Evolutionary conservation across 2,113 vertebrate genomes (phyloP).

Genomic region (Anolis carolinensis): DNA sequence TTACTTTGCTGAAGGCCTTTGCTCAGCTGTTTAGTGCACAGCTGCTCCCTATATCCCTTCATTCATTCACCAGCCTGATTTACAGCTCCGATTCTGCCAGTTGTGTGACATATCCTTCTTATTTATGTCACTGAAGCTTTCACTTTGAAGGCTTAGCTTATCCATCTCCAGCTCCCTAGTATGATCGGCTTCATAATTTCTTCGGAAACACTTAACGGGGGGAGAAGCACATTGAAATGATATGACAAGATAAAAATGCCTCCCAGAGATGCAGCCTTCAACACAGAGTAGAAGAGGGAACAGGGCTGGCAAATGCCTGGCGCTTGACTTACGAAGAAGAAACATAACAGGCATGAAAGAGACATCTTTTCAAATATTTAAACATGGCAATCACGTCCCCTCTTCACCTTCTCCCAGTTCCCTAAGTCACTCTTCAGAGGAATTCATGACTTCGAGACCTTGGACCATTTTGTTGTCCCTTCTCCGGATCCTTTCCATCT

Average conservation of each 20-base stretch:
- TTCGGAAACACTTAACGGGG: conserved; percentile 4
- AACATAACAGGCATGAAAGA: no score
- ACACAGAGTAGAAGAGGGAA: background rate
- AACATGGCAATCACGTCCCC: no score
- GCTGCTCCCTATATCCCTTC: background rate
- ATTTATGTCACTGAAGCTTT: background rate
- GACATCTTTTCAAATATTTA: no score
- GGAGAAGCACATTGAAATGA: background rate
- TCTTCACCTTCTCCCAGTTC: no score
- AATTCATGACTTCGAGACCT: no score
- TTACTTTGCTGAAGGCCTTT: background rate
- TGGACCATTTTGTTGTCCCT: no score
- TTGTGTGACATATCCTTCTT: rapidly evolving
- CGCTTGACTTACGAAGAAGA: background rate
- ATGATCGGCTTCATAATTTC: background rate
- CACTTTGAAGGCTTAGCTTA: background rate
- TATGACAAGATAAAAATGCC: background rate
- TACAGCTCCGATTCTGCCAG: background rate
- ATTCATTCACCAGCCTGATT: conserved; percentile 2
- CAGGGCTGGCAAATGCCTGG: background rate
- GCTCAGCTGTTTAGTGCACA: background rate
- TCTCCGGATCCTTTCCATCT: no score
- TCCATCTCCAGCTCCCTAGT: background rate
- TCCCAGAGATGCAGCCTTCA: background rate
- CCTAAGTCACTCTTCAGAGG: no score